phyloP scores from a whole-genome alignment of 2,888 invertebrate species.

The Julus scanicus region DNA sequence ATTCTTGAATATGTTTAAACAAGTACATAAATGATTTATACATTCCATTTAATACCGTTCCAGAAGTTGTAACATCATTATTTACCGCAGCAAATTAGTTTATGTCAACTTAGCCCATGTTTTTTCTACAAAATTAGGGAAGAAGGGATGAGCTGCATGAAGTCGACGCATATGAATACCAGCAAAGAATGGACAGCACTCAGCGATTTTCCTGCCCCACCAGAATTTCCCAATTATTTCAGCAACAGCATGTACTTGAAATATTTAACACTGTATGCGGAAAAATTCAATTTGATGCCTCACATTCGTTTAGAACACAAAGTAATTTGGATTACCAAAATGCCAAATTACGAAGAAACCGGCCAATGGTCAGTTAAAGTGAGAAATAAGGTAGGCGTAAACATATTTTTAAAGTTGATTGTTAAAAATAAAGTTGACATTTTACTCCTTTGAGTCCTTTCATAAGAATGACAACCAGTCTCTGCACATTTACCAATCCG shows the following conservation, averaged over 20 bases:
- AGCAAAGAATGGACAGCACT: slow-evolving; percentile 66
- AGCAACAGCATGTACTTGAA: slow-evolving; percentile 64
- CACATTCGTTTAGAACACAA: slow-evolving; percentile 62
- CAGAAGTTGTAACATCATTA: too few species aligned
- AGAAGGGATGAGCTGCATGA: slow-evolving; percentile 55
- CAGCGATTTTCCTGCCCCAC: slow-evolving; percentile 66
- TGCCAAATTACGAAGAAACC: slow-evolving; percentile 48
- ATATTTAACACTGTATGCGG: slow-evolving; percentile 65
- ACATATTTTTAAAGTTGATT: background rate
- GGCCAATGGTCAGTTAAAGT: slow-evolving; percentile 57
- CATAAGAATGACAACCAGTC: too few species aligned
- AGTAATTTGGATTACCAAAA: slow-evolving; percentile 54
- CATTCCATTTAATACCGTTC: too few species aligned
- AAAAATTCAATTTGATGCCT: slow-evolving; percentile 62
- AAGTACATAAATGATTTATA: too few species aligned
- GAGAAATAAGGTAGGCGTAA: slow-evolving; percentile 53
- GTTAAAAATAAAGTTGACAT: too few species aligned
- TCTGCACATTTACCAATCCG: too few species aligned
- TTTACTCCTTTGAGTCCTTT: too few species aligned
- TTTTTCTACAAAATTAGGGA: slow-evolving; percentile 42
- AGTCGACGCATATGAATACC: slow-evolving; percentile 57
- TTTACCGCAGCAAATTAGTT: too few species aligned
- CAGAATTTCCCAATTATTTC: slow-evolving; percentile 67
- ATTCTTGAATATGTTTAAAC: too few species aligned
- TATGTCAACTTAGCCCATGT: too few species aligned